Conservation (phyloP, 2,797 vertebrate genomes). For the Crocodylus rhombifer region DNA sequence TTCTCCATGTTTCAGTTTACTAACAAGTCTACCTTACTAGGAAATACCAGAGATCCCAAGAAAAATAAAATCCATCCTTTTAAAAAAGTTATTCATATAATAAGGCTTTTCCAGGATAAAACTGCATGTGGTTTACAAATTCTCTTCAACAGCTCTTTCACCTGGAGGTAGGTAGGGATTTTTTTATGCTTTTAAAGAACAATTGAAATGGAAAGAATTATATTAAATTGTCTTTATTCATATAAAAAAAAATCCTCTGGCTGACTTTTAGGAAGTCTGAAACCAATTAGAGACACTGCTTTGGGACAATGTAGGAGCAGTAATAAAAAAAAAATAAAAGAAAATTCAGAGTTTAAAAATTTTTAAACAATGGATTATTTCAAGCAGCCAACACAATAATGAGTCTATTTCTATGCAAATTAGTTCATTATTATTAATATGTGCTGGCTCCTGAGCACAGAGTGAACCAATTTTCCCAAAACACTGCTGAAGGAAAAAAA, state of each 20-base stretch:
- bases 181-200: not conserved
- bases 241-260: not conserved
- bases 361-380: slow-evolving; percentile 66
- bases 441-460: slow-evolving; percentile 47
- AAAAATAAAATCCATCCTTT: not conserved
- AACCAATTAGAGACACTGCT: not conserved
- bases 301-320: not conserved
- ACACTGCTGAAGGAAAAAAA: not conserved
- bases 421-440: slow-evolving; percentile 70
- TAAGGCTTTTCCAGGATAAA: not conserved
- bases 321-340: slow-evolving; percentile 23
- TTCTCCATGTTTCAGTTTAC: not conserved
- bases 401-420: slow-evolving; percentile 72
- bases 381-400: slow-evolving; percentile 45
- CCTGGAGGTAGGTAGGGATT: not conserved
- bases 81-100: not conserved
- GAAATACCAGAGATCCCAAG: not conserved
- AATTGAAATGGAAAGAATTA: not conserved
- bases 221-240: not conserved
- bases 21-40: not conserved
- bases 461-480: slow-evolving; percentile 42
- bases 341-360: not conserved
- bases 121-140: not conserved
- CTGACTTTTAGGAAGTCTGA: not conserved
- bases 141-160: not conserved